Evolutionary conservation across 2,113 vertebrate genomes (phyloP).

Genomic region (Morone chrysops): DNA sequence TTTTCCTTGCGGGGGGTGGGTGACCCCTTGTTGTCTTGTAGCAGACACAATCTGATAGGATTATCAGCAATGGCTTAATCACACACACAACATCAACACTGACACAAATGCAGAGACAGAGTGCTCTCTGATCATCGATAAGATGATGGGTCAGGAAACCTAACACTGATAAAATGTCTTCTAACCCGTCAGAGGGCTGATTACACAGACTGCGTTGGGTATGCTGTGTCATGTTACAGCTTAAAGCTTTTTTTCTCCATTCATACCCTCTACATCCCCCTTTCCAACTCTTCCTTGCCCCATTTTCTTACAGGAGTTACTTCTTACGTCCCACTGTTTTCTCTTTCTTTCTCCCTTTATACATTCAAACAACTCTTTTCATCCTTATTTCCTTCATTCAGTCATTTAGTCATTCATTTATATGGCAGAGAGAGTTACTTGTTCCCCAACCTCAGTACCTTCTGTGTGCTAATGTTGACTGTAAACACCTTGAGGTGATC

Average conservation of each 20-base stretch:
- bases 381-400: neutral
- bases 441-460: conserved; percentile 8
- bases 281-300: neutral
- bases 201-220: conserved; percentile 33
- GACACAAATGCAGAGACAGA: conserved; percentile 34
- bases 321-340: neutral
- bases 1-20: conserved; percentile 32
- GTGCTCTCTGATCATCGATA: conserved; percentile 73
- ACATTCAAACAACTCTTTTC: neutral
- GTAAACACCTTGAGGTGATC: conserved; percentile 59
- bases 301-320: neutral
- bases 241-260: neutral
- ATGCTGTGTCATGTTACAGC: conserved; percentile 40
- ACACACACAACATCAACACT: conserved; percentile 35
- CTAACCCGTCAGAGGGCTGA: conserved; percentile 54
- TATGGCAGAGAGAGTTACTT: neutral
- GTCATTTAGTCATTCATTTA: conserved; percentile 3
- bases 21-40: conserved; percentile 45
- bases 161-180: conserved; percentile 75
- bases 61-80: conserved; percentile 67
- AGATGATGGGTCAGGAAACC: conserved; percentile 71
- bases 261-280: too few species aligned
- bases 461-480: conserved; percentile 69
- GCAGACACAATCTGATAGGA: conserved; percentile 65
- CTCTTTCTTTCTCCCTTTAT: too few species aligned